phyloP scores from a whole-genome alignment of 2,888 invertebrate species.

The Eilema sororculum region DNA sequence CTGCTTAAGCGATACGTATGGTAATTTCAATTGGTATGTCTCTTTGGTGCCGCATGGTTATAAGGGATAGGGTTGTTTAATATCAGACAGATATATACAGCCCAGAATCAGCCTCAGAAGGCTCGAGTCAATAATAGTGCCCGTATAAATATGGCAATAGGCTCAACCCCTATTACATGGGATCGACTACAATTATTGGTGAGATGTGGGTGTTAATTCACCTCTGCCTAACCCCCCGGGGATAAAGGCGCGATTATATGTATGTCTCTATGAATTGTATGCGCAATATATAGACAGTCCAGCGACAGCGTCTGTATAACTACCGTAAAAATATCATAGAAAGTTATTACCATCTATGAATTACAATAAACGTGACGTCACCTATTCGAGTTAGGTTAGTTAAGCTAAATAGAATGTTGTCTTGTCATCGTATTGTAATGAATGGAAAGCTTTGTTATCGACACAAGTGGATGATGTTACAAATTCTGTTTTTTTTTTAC shows the following conservation, averaged over 20 bases:
- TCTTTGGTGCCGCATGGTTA: too few species aligned
- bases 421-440: neutral
- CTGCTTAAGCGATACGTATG: neutral
- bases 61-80: too few species aligned
- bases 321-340: neutral
- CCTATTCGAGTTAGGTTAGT: neutral
- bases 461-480: slow-evolving; percentile 2
- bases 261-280: neutral
- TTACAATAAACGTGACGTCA: neutral
- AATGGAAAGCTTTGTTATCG: neutral
- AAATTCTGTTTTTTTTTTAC: neutral
- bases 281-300: neutral
- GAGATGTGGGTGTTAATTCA: too few species aligned
- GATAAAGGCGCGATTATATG: too few species aligned
- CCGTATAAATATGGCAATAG: too few species aligned
- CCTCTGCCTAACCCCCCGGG: too few species aligned
- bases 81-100: too few species aligned
- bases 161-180: too few species aligned
- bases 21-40: neutral
- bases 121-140: too few species aligned
- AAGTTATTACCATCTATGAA: neutral
- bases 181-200: too few species aligned
- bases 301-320: neutral
- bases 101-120: too few species aligned
- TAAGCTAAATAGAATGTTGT: neutral